phyloP scores from a whole-genome alignment of 2,888 invertebrate genomes.

The Tachystola acroxantha region DNA sequence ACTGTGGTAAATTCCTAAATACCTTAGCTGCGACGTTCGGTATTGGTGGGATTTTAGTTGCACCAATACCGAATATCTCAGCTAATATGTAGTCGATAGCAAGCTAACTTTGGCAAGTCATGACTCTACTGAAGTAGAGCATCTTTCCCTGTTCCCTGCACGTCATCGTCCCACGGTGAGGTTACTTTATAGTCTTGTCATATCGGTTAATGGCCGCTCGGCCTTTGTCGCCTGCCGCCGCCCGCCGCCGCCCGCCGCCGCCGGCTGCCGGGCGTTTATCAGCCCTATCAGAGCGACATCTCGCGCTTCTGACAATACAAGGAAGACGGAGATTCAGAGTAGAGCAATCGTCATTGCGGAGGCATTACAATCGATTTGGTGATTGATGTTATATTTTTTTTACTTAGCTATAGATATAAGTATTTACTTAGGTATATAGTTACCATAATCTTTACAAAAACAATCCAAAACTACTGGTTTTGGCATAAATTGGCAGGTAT shows the following conservation, averaged over 20 bases:
- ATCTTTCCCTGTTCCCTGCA: conserved; percentile 16
- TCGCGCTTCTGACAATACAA: conserved; percentile 1
- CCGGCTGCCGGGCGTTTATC: conserved; percentile 35
- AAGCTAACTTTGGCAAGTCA: too few species aligned
- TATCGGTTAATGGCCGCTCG: conserved; percentile 64
- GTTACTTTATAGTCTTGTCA: conserved; percentile 73
- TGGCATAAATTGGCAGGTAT: too few species aligned
- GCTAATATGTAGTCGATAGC: too few species aligned
- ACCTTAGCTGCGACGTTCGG: too few species aligned
- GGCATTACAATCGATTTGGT: background rate
- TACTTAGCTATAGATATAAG: too few species aligned
- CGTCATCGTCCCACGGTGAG: conserved; percentile 53
- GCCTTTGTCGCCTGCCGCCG: conserved; percentile 52
- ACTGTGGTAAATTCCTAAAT: too few species aligned
- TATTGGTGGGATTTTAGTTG: too few species aligned
- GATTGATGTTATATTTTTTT: background rate
- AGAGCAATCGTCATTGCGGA: background rate
- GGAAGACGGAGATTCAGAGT: background rate
- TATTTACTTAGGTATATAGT: too few species aligned
- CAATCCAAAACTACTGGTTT: too few species aligned
- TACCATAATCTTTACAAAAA: too few species aligned
- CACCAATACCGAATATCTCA: too few species aligned
- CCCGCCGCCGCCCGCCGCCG: conserved; percentile 16
- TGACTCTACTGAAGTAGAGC: conserved; percentile 35
- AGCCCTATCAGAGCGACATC: conserved; percentile 44